Base-by-base conservation (phyloP, 1,140 invertebrate genomes). In the Ladona fulva region DNA sequence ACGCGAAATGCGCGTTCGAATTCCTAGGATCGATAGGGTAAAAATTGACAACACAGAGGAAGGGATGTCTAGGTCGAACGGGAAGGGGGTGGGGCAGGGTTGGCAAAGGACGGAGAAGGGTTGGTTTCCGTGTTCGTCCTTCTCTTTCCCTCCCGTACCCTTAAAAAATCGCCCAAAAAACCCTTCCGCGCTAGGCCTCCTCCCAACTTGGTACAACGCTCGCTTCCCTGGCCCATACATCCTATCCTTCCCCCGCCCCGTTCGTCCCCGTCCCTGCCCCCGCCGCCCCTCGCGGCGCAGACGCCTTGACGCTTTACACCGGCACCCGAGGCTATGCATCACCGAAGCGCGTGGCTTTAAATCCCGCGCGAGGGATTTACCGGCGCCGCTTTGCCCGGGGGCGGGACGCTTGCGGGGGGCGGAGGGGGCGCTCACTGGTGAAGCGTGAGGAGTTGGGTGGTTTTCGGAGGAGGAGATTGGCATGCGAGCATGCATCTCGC, bases 251-350 rank as follows among this genome's bases (percentile, higher is more conserved):
- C n/a, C n/a, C n/a, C n/a, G n/a, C n/a, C n/a, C n/a, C n/a, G n/a
- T n/a, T n/a, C n/a, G n/a, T n/a, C n/a, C n/a, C 44, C 44, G 19
- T 52, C 44, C 19, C 44, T 52, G 44, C 44, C 44, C 44, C 44
- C 19, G 10, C 44, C 44, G 19, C 19, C 44, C 52, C 52, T 12
- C 52, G 1, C 52, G 52, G 52, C 52, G 52, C 52, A 66, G 52
- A 66, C 52, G 52, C 52, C 52, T 66, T 66, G 52, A 66, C 52
- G 52, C 52, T 66, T 66, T 66, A 66, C 52, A 66, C 52, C 52
- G 12, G 52, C 52, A 19, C 52, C 52, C 52, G 52, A 66, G 52
- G 52, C 52, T 5, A 66, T 66, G n/a, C 52, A 66, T 66, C 52
- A 66, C 52, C 52, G 3, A 12, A 16, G 52, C 3, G 10, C 44